A percentile compares a stretch with the other conserved stretches of the same genome.
These are phyloP conservation scores for Muntiacus muntjak DNA, from an alignment of 2,113 vertebrate species.

Conservation along the genomic window DNA sequence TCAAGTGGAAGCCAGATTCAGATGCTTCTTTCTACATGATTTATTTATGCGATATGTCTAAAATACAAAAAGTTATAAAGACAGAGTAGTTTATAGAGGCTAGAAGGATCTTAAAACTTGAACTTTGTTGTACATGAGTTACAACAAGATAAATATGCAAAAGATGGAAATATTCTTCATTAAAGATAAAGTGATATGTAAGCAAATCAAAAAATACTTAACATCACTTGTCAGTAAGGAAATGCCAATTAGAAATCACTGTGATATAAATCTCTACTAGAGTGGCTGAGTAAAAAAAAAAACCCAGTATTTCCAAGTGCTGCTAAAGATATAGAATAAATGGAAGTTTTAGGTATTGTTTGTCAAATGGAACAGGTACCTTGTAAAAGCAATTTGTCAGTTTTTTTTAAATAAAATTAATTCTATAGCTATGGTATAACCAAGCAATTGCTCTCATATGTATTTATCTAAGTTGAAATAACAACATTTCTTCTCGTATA, in stretches of 20 bases:
- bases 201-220: neutral
- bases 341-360: neutral
- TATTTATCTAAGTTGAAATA: neutral
- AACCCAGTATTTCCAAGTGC: neutral
- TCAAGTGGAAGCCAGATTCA: neutral
- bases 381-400: neutral
- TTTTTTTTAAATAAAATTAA: neutral
- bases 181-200: neutral
- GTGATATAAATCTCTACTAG: neutral
- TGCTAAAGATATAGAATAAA: neutral
- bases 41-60: neutral
- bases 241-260: neutral
- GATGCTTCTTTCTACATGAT: neutral
- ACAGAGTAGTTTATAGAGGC: neutral
- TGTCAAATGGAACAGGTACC: neutral
- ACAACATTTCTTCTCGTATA: neutral
- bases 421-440: neutral
- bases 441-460: neutral
- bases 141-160: neutral
- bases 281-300: neutral
- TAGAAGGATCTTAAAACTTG: neutral
- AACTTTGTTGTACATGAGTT: neutral
- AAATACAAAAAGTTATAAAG: neutral
- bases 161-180: neutral
- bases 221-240: neutral